Evolutionary conservation across 2,113 vertebrate species (phyloP), one percentile per base, ranked within the genome.

Genomic region (Colaptes auratus): DNA sequence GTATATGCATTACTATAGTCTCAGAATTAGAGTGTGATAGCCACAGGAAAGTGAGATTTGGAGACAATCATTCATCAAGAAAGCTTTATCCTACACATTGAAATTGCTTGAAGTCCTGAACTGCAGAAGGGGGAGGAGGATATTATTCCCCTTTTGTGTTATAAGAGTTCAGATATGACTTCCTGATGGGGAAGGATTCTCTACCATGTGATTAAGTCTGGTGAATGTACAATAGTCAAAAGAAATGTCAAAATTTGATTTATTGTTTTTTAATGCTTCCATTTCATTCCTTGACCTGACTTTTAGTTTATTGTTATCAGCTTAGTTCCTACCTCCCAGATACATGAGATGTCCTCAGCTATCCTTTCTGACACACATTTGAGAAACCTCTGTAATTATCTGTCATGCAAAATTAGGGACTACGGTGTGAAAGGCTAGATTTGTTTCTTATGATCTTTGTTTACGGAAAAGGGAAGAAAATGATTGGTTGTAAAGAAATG

Each of bases 41-140:
- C 4, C 42, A 31, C 3, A 42, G 31, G 44, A 5, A 5, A 82
- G 12, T 17, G 23, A 83, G 13, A 27, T 46, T 19, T 59, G 10
- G 15, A 64, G 31, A 27, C n/a, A 36, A 31, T 14, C 0, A 16
- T 65, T 92, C 23, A 61, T 39, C 61, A 18, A 61, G 35, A n/a
- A 72, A 9, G 15, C 1, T 70, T 79, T 30, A 59, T 60, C 23
- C 24, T 66, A 15, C 9, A 16, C 7, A 65, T 55, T 39, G 18
- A 89, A 85, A 53, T 31, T 27, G 6, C 31, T 87, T 61, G 1
- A 70, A 86, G 18, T 33, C 56, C 5, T 67, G 30, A 88, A 76
- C 5, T 27, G 23, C 31, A 48, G 27, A 44, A 79, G 3, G 23
- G 12, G 56, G 5, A 14, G 2, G 5, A 1, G 1, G 28, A 35